Conservation (phyloP, 2,888 invertebrate species). For the Himalopsyche tibetana region DNA sequence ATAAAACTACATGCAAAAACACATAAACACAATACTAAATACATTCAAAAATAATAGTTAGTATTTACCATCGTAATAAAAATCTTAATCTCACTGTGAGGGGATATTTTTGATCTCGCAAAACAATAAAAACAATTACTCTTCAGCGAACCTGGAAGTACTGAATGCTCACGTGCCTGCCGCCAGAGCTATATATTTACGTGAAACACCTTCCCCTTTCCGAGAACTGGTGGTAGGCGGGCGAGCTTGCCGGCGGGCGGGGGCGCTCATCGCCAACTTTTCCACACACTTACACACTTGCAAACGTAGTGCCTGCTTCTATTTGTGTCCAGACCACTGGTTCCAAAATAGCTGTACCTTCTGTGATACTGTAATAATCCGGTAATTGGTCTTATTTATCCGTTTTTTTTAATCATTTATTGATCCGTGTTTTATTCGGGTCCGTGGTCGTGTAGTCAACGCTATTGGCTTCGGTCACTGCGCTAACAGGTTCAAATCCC, state of each 20-base stretch:
- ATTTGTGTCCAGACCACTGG: not conserved
- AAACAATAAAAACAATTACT: no score
- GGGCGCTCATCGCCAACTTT: no score
- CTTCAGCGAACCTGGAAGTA: not conserved
- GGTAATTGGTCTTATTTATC: no score
- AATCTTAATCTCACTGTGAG: not conserved
- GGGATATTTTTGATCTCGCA: not conserved
- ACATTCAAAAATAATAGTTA: not conserved
- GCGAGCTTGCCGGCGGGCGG: no score
- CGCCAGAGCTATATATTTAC: not conserved
- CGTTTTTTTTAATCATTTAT: no score
- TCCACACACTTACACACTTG: not conserved
- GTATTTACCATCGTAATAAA: conserved; percentile 21
- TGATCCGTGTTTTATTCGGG: no score
- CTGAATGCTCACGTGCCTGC: conserved; percentile 18
- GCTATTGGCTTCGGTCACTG: no score
- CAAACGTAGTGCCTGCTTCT: not conserved
- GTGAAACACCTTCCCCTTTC: conserved; percentile 24
- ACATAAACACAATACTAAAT: not conserved
- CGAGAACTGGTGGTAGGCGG: not conserved
- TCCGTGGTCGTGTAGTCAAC: no score
- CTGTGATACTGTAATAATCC: no score
- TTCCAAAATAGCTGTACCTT: not conserved
- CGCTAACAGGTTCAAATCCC: no score
- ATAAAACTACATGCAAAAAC: no score